Evolutionary conservation across 2,113 vertebrate species (phyloP).

Genomic region (Fregetta grallaria): DNA sequence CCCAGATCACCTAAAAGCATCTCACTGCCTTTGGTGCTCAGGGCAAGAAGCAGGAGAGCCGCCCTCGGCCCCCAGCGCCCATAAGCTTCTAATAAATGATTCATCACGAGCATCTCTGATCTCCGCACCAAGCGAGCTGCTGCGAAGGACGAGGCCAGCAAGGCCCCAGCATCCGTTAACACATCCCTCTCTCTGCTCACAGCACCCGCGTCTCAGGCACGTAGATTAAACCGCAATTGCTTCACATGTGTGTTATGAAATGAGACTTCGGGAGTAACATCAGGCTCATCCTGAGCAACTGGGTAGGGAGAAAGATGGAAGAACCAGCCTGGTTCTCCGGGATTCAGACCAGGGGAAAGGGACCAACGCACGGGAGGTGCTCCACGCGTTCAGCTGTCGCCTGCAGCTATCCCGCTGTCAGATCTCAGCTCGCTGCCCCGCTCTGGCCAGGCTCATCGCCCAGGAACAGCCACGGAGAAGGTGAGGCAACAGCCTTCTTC

Average conservation of each 20-base stretch:
- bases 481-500: neutral
- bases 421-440: neutral
- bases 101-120: too few relatives aligned
- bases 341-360: too few relatives aligned
- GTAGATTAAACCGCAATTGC: neutral
- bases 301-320: neutral
- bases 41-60: neutral
- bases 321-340: neutral
- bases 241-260: rapidly evolving
- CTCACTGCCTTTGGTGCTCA: neutral
- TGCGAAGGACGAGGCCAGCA: neutral
- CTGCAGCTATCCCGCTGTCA: neutral
- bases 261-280: neutral
- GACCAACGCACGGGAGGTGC: neutral
- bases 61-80: neutral
- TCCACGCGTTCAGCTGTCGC: neutral
- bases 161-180: too few relatives aligned
- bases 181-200: rapidly evolving
- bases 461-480: neutral
- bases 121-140: neutral
- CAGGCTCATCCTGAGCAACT: neutral
- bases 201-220: neutral
- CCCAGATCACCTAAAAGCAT: neutral
- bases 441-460: neutral
- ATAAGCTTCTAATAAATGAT: neutral